phyloP scores from a whole-genome alignment of 2,888 invertebrate species.

The Meiosimyza decipiens region DNA sequence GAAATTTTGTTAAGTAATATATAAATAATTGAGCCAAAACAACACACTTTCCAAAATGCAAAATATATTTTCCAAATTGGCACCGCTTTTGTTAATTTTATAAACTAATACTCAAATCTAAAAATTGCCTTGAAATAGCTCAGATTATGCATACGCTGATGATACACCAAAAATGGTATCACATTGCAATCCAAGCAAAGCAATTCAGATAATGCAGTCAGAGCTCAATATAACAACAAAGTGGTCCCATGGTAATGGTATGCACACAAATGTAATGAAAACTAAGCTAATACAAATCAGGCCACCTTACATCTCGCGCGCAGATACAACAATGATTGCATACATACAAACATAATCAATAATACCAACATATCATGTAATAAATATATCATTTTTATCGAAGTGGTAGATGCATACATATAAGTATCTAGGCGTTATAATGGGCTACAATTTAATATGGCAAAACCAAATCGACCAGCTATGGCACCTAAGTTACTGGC shows the following conservation, averaged over 20 bases:
- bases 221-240: background rate
- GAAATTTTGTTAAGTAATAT: too few species aligned
- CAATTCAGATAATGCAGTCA: background rate
- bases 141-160: background rate
- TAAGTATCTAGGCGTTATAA: background rate
- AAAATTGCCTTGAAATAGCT: background rate
- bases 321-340: background rate
- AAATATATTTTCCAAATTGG: background rate
- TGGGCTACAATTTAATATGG: background rate
- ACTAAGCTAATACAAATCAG: conserved; percentile 16
- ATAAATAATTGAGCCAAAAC: too few species aligned
- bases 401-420: too few species aligned
- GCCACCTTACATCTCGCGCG: background rate
- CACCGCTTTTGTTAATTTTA: conserved; percentile 19
- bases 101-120: conserved; percentile 26
- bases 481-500: background rate
- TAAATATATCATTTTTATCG: too few species aligned
- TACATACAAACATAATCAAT: background rate
- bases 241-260: background rate
- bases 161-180: too few species aligned
- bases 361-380: background rate
- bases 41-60: too few species aligned
- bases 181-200: background rate
- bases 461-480: background rate
- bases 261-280: conserved; percentile 6